phyloP scores from a whole-genome alignment of 2,113 vertebrate genomes.

The Danio rerio region GRCz12tu NC_133188.1:35052001-35052500 shows the following conservation, averaged over 20 bases:
- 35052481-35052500: no score
- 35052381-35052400: constrained; percentile 27
- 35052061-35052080: constrained; percentile 38
- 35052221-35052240: constrained; percentile 11
- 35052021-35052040: constrained; percentile 39
- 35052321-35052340: constrained; percentile 36
- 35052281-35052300: not conserved
- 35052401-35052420: constrained; percentile 10
- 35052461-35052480: no score
- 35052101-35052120: not conserved
- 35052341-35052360: constrained; percentile 25
- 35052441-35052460: not conserved
- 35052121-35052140: constrained; percentile 62
- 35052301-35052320: constrained; percentile 25
- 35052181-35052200: constrained; percentile 72
- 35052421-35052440: not conserved
- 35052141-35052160: constrained; percentile 75
- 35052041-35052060: constrained; percentile 54
- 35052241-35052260: constrained; percentile 11
- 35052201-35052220: constrained; percentile 46
- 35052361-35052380: constrained; percentile 15
- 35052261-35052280: constrained; percentile 20
- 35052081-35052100: constrained; percentile 52
- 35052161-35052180: constrained; percentile 67
- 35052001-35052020: not conserved